Conservation (phyloP, 2,888 invertebrate species). For the Cryptocephalus moraei region DNA sequence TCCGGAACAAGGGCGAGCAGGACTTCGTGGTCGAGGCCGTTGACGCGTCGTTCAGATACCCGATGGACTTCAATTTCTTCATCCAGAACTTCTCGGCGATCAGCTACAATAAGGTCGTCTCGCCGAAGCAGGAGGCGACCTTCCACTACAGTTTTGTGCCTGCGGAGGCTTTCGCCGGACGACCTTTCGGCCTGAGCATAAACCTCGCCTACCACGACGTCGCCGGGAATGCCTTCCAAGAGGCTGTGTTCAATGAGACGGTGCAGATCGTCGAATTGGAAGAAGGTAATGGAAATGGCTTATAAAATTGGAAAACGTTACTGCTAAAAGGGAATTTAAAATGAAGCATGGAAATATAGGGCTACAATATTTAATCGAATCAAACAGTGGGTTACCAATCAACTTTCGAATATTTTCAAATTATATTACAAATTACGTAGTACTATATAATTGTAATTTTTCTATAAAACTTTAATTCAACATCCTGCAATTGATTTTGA, state of each 20-base stretch:
- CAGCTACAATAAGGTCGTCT: conserved; percentile 77
- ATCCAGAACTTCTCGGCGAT: conserved; percentile 97
- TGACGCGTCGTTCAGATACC: conserved; percentile 97
- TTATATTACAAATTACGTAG: too few relatives aligned
- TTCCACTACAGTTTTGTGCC: conserved; percentile 92
- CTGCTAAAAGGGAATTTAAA: too few relatives aligned
- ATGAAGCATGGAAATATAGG: too few relatives aligned
- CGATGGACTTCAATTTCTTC: conserved; percentile 96
- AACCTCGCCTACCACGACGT: conserved; percentile 81
- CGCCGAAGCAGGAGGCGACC: conserved; percentile 87
- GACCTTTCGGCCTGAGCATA: conserved; percentile 92
- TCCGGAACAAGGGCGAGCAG: conserved; percentile 85
- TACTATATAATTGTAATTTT: too few relatives aligned
- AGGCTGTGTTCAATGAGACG: conserved; percentile 97
- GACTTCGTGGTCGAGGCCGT: conserved; percentile 87
- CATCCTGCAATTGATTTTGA: too few relatives aligned
- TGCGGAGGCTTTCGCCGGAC: conserved; percentile 91
- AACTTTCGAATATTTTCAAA: too few relatives aligned
- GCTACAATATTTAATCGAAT: too few relatives aligned
- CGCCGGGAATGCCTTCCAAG: conserved; percentile 59
- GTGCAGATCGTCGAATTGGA: conserved; percentile 92
- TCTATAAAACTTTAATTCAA: too few relatives aligned
- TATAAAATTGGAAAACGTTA: too few relatives aligned
- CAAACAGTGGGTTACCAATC: too few relatives aligned
- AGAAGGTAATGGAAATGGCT: conserved; percentile 45